Percentiles rank a stretch among this genome's conserved stretches.
phyloP scores from a whole-genome alignment of 2,113 vertebrate species.

The Plotosus lineatus region DNA sequence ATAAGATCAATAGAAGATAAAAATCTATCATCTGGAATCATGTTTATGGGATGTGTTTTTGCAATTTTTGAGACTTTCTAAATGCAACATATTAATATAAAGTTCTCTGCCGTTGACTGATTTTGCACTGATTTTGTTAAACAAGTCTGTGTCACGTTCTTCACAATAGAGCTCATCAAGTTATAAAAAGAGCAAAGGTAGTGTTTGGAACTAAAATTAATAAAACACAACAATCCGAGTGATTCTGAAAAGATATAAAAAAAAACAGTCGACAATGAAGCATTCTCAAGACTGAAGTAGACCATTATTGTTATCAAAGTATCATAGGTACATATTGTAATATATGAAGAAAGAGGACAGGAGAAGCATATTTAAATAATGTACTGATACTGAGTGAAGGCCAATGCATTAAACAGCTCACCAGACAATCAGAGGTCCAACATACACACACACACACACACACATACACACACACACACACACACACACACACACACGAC shows the following conservation, averaged over 20 bases:
- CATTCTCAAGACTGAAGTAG: slow-evolving; percentile 33
- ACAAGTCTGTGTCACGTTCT: neutral
- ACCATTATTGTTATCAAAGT: neutral
- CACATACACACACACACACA: too few relatives aligned
- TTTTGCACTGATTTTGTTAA: neutral
- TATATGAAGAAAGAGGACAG: neutral
- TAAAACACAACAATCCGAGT: neutral
- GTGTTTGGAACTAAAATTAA: slow-evolving; percentile 23
- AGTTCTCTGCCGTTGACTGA: neutral
- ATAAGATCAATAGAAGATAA: neutral
- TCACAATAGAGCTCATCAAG: neutral
- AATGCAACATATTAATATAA: neutral
- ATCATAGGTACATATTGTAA: neutral
- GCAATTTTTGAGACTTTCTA: neutral
- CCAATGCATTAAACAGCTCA: too few relatives aligned
- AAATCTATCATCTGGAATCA: neutral
- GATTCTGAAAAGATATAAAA: slow-evolving; percentile 39
- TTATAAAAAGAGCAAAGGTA: neutral
- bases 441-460: too few relatives aligned
- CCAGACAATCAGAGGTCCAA: too few relatives aligned
- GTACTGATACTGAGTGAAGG: too few relatives aligned
- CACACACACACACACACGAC: too few relatives aligned
- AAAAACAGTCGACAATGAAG: slow-evolving; percentile 20
- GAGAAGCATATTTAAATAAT: neutral
- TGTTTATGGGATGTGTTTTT: neutral